These are phyloP conservation scores for Caradrina kadenii DNA, from an alignment of 2,888 invertebrate genomes.

Conservation along the genomic window DNA sequence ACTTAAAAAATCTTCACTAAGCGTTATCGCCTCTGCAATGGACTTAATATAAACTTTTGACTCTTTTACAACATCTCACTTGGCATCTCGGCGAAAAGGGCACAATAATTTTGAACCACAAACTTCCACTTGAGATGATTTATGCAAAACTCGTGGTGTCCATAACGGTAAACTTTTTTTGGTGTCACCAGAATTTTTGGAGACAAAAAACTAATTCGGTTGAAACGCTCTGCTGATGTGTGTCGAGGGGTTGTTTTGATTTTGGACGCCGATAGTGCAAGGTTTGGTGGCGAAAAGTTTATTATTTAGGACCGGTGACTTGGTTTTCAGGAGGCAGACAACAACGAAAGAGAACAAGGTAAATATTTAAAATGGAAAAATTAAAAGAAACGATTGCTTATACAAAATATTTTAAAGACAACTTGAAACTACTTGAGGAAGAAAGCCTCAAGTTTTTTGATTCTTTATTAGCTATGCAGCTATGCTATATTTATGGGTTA, in stretches of 20 bases:
- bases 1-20: conserved; percentile 17
- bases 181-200: conserved; percentile 63
- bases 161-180: conserved; percentile 83
- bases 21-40: conserved; percentile 12
- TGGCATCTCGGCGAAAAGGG: conserved; percentile 58
- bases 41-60: conserved; percentile 36
- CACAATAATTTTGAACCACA: conserved; percentile 66
- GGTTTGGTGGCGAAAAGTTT: conserved; percentile 51
- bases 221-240: conserved; percentile 60
- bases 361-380: no score
- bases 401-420: no score
- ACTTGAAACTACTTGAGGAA: no score
- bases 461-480: no score
- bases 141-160: conserved; percentile 83
- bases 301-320: conserved; percentile 30
- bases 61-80: conserved; percentile 40
- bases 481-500: no score
- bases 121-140: conserved; percentile 84
- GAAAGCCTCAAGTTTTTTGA: no score
- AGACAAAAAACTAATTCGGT: conserved; percentile 68
- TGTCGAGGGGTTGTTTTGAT: conserved; percentile 65
- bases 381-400: not conserved
- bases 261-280: conserved; percentile 56
- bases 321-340: not conserved
- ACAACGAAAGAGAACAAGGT: not conserved